Evolutionary conservation across 2,797 vertebrate species (phyloP), one percentile per base, ranked within the genome.

Genomic region (Miichthys miiuy): DNA sequence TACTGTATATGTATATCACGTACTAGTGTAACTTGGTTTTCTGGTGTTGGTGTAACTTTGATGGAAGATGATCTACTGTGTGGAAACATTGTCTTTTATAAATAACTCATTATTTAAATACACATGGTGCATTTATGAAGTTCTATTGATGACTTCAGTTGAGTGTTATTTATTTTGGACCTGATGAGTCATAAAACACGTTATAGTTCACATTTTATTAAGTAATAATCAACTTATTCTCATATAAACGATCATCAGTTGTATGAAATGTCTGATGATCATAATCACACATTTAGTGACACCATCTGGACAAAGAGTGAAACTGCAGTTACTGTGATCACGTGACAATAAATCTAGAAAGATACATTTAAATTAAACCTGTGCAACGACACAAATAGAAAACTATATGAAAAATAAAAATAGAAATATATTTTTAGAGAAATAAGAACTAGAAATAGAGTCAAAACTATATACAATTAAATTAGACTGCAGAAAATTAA

Each of bases 231-330:
- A 38, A 38, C 34, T 38, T 38, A 38, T 38, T 38, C 34, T 38
- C 34, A 38, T 38, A 38, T 38, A 38, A 9, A 38, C 34, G 2
- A n/a, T 46, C 6, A n/a, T 46, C 6, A 55, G 14, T 56, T 63
- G 5, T 47, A 20, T 41, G 41, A 62, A 42, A 47, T 58, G 18
- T 38, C 47, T 70, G 34, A 42, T 70, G 34, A 47, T 56, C 54
- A 88, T 87, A 74, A 80, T 75, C 69, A 65, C 84, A 68, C 85
- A 84, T 82, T 84, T 82, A 92, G 88, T 89, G 93, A 92, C 93
- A 93, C 64, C 91, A 81, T 50, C 85, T 93, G 93, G 91, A 18
- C 70, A 84, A 88, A 87, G 10, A 14, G 46, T 84, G 88, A 12
- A 91, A 94, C 85, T 94, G 81, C 91, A 93, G 62, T 18, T 65